Evolutionary conservation across 2,888 invertebrate species (phyloP).

Genomic region (Phaonia tiefii): DNA sequence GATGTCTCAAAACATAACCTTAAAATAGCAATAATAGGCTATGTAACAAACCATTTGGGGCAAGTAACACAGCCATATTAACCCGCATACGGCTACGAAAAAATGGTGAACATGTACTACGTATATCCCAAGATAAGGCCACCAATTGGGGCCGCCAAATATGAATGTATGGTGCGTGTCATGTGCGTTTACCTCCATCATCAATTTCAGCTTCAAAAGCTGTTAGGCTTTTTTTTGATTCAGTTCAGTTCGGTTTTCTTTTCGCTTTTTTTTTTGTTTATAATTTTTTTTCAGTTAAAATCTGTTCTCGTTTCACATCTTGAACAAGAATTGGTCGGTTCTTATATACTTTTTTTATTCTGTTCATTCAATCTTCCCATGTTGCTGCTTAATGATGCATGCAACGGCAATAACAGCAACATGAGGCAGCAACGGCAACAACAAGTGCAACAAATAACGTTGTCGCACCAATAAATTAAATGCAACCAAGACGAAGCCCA

Average conservation of each 20-base stretch:
- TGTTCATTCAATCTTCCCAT: slow-evolving; percentile 37
- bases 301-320: slow-evolving; percentile 7
- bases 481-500: slow-evolving; percentile 29
- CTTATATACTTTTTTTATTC: background rate
- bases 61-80: no score
- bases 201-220: slow-evolving; percentile 43
- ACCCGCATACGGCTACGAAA: no score
- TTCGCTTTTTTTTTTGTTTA: slow-evolving; percentile 32
- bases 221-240: background rate
- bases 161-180: slow-evolving; percentile 55
- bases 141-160: background rate
- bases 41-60: no score
- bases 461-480: slow-evolving; percentile 66
- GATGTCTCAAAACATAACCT: no score
- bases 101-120: no score
- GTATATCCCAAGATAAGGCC: no score
- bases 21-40: no score
- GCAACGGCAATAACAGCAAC: slow-evolving; percentile 17
- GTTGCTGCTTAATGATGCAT: slow-evolving; percentile 53
- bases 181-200: slow-evolving; percentile 53
- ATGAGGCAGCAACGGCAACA: background rate
- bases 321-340: background rate
- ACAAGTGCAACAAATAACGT: slow-evolving; percentile 63
- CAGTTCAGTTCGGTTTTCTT: no score
- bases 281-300: no score